Percentiles rank a stretch among this genome's conserved stretches.
Evolutionary conservation across 2,888 invertebrate species (phyloP).

Genomic region (Tetragonula carbonaria): DNA sequence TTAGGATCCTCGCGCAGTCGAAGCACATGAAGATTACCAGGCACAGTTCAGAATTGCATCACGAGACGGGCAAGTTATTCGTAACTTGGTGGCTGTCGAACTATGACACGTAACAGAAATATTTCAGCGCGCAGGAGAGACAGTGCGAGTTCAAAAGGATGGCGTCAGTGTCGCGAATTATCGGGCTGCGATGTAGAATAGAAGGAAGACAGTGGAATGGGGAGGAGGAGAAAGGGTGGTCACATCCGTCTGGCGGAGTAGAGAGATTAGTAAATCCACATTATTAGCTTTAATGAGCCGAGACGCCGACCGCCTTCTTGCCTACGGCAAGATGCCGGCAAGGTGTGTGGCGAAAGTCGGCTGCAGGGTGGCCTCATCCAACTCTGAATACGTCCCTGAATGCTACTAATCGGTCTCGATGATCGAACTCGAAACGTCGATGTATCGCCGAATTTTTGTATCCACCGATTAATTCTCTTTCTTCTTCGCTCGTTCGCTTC

Average conservation of each 20-base stretch:
- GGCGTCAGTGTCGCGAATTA: conserved; percentile 36
- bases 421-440: conserved; percentile 45
- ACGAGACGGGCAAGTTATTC: too few species aligned
- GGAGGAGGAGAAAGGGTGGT: conserved; percentile 27
- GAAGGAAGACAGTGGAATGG: conserved; percentile 35
- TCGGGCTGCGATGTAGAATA: conserved; percentile 16
- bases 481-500: too few species aligned
- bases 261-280: conserved; percentile 81
- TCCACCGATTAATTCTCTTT: not conserved
- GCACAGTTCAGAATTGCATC: too few species aligned
- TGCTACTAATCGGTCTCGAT: conserved; percentile 73
- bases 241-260: conserved; percentile 64
- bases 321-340: conserved; percentile 75
- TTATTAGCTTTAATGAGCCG: conserved; percentile 82
- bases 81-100: too few species aligned
- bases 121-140: not conserved
- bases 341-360: conserved; percentile 77
- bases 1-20: too few species aligned
- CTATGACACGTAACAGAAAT: not conserved
- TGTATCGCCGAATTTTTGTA: conserved; percentile 12
- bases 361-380: conserved; percentile 76
- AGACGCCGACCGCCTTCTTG: conserved; percentile 76
- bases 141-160: not conserved
- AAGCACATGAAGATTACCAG: too few species aligned
- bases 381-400: conserved; percentile 68